Evolutionary conservation across 2,888 invertebrate genomes (phyloP), one percentile per base, ranked within the genome.

Genomic region (Tortricodes alternella): DNA sequence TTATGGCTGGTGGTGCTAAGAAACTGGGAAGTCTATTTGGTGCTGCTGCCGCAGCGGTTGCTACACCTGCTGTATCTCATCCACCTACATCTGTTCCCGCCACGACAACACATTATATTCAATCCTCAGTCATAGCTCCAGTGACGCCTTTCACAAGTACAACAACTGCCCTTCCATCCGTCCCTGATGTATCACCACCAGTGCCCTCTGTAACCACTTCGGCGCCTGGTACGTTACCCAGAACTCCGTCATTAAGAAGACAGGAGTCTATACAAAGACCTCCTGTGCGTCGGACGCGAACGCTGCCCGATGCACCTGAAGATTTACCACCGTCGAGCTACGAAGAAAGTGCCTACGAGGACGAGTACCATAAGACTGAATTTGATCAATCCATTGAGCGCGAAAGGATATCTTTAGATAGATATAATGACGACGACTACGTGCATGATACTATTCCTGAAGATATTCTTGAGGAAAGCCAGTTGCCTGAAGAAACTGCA

Each of bases 331-430:
- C 81, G 73, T 78, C 80, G 64, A 83, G 83, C 78, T 88, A 83
- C 68, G 88, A 89, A 71, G 89, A 89, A 88, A 89, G 89, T 89
- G 89, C 89, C 89, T 90, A 89, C 79, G 90, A 90, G 66, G 88
- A 89, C 67, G 89, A 90, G 80, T 89, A 88, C 74, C 68, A 89
- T 83, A 89, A 89, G 89, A 89, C 90, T 89, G 89, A 89, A 77
- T 81, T 80, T 68, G 88, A 89, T 80, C 85, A 85, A 85, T 67
- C 73, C 67, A 76, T 76, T 71, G 88, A 89, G 61, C 82, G 79
- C 53, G 85, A 86, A 56, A 83, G 83, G 67, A 77, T 78, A 53
- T 88, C 89, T 68, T 75, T 89, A 64, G 88, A 89, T 60, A 85
- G 85, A 80, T 89, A 83, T 85, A 80, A 74, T 81, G 79, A 90